Evolutionary conservation across 2,113 vertebrate genomes (phyloP).

Genomic region (Corvus hawaiiensis): DNA sequence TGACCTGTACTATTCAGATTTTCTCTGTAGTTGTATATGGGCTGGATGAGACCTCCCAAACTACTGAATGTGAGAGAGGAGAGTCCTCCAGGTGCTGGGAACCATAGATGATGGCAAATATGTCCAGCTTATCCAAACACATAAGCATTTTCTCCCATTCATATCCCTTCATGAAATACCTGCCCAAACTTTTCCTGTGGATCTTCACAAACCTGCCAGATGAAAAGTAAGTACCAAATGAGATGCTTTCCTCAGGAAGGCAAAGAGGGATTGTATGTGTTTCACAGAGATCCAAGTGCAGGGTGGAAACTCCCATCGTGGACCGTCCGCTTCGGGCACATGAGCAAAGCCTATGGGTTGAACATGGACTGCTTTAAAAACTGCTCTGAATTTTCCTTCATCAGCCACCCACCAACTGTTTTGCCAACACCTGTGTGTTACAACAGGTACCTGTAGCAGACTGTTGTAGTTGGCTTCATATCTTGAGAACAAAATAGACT

Average conservation of each 20-base stretch:
- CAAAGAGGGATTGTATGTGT: not conserved
- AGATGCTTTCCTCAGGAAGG: not conserved
- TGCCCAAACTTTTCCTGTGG: not conserved
- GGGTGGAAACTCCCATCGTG: not conserved
- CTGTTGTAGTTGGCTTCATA: not conserved
- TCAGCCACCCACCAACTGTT: not conserved
- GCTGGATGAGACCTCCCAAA: not conserved
- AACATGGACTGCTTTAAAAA: not conserved
- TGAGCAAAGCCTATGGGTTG: not conserved
- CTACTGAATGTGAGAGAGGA: not conserved
- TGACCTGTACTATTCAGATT: not conserved
- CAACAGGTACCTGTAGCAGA: constrained; percentile 2
- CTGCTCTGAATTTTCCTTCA: not conserved
- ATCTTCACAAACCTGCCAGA: not conserved
- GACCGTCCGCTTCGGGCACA: accelerated
- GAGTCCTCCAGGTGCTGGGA: not conserved
- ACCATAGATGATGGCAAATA: not conserved
- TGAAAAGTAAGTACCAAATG: not conserved
- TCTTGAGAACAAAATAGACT: not conserved
- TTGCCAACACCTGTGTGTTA: not conserved
- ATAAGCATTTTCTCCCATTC: not conserved
- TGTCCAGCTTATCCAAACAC: not conserved
- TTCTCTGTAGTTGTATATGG: not conserved
- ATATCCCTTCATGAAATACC: not conserved
- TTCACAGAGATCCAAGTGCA: not conserved